phyloP scores from a whole-genome alignment of 2,797 vertebrate genomes.

The Gallinago solitaria region DNA sequence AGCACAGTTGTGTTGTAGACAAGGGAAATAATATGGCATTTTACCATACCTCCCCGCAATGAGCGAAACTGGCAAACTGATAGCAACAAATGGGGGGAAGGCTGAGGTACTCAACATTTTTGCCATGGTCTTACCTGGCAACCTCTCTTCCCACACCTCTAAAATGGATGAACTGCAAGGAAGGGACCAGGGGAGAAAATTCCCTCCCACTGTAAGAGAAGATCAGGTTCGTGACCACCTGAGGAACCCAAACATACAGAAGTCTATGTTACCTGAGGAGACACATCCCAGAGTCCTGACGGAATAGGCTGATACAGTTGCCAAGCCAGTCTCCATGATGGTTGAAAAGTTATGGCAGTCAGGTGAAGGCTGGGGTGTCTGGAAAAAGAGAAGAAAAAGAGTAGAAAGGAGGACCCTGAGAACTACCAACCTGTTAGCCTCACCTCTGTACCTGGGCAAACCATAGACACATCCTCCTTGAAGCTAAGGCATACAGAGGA shows the following conservation, averaged over 20 bases:
- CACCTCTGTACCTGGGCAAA: neutral
- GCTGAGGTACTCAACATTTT: neutral
- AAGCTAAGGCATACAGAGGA: neutral
- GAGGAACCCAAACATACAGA: too few relatives aligned
- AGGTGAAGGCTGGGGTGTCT: too few relatives aligned
- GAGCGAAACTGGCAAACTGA: neutral
- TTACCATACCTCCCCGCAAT: neutral
- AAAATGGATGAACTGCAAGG: neutral
- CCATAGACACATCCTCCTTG: neutral
- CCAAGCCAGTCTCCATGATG: too few relatives aligned
- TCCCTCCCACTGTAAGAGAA: neutral
- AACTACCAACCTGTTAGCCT: too few relatives aligned
- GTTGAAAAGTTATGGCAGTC: too few relatives aligned
- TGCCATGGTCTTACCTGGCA: neutral
- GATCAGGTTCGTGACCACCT: neutral
- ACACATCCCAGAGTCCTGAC: too few relatives aligned
- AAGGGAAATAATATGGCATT: neutral
- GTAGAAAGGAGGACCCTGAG: too few relatives aligned
- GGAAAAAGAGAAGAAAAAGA: too few relatives aligned
- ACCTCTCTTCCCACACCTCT: neutral
- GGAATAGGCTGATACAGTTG: too few relatives aligned
- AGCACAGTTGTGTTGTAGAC: neutral
- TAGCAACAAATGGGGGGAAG: neutral
- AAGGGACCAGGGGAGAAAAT: neutral
- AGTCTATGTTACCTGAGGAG: too few relatives aligned